Evolutionary conservation across 2,888 invertebrate genomes (phyloP), one percentile per base, ranked within the genome.

Genomic region (Julus scanicus): DNA sequence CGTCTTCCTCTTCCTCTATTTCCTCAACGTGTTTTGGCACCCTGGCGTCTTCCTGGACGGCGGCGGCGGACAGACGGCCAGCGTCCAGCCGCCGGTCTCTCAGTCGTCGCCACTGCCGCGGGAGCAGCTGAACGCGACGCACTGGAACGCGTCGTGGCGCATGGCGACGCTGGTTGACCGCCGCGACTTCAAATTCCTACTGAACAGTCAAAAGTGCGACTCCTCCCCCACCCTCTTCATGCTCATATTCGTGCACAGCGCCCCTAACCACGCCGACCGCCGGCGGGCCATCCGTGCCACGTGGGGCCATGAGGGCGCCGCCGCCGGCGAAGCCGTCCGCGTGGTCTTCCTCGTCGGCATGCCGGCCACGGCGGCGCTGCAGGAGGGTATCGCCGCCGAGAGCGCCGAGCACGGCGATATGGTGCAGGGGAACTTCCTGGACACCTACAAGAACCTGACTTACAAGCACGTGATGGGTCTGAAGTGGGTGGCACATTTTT

Each of bases 371-470:
- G 84, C 86, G 37, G 15, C 89, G 11, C 3, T 86, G 86, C 90
- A 90, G 71, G 88, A 39, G 4, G 39, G 48, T 20, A 89, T 91
- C n/a, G 86, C 88, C 48, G 86, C 87, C 57, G 91, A 91, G 86
- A 89, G 89, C 87, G 49, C 87, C 13, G 53, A 83, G 15, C 86
- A 90, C 86, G 88, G 89, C 20, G 91, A 91, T 86, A 84, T 91
- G 37, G 89, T 91, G 17, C 90, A 90, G 86, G 91, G 91, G 0
- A 90, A 92, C 89, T 93, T 92, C 89, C 5, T 91, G 0, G 93
- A 93, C 90, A 91, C 91, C 1, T 93, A 93, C 89, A 91, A 92
- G 49, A 93, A 93, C 90, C 90, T 93, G 53, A 93, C 93, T 0
- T 92, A 92, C 90, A 93, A 93, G 90, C 93, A 92, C 84, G 91